Base-by-base conservation (phyloP, 2,888 invertebrate species). In the Sepioteuthis lessoniana region DNA sequence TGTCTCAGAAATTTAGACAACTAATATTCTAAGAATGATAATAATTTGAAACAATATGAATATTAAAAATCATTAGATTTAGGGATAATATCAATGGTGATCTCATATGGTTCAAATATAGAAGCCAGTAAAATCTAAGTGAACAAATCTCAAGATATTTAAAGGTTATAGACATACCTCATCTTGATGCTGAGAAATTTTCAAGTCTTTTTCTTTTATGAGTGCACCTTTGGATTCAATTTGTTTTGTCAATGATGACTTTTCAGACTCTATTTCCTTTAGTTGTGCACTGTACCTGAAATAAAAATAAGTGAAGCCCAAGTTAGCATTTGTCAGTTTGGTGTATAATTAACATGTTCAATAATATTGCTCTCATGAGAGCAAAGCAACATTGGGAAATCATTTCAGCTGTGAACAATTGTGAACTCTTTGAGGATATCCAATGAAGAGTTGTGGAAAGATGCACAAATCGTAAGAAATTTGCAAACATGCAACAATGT, bases 261-360 rank as follows among this genome's bases (percentile, higher is more conserved):
- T 93, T 38, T 93, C 55, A 35, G 50, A 13, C 35, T 55, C 93
- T 28, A 91, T 46, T 38, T 93, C 92, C 31, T 94, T 90, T 50
- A 94, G 55, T 91, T 47, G 47, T 37, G 46, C 90, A 35, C 94
- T 94, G 94, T 90, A 55, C 50, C 93, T 94, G 93, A 28, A 94
- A 94, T 37, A 55, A 35, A n/a, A 93, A 46, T 16, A 38, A 21
- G 10, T 8, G 25, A 7, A 28, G 35, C 4, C 16, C 46, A 76
- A n/a, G n/a, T 76, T 3, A 76, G 76, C 10, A 76, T 76, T 76
- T 76, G 13, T 76, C n/a, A 76, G n/a, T n/a, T 13, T 76, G 31
- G 8, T 76, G 31, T 76, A 76, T 3, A 76, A 76, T n/a, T n/a
- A n/a, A 5, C 13, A 76, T 76, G n/a, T 76, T 1, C 76, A 76